Base-by-base conservation (phyloP, 1,140 invertebrate species). In the Drosophila orosa region DNA sequence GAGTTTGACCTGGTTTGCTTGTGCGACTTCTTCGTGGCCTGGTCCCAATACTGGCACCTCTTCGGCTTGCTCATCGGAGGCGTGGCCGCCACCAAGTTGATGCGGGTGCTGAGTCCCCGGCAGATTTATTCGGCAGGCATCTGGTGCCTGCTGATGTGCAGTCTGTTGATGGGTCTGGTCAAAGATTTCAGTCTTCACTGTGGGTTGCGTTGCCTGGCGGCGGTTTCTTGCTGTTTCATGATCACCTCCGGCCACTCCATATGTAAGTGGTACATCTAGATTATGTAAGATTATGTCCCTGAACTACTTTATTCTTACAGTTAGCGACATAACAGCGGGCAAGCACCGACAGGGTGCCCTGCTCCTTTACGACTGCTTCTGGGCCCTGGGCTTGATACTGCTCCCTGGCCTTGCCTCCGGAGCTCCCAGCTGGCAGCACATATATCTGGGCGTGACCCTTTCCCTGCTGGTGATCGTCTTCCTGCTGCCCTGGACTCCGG, bases 21-120 rank as follows among this genome's bases (percentile, higher is more conserved):
- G 54, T 71, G 82, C 29, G 90, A 91, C 55, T 92, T 92, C n/a
- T 91, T 92, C 13, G 87, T 92, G 39, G 91, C 92, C 29, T 92
- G 92, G 75, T 92, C 92, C 1, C 92, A 92, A 72, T 92, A 90
- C 59, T 92, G 92, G 89, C 92, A 92, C 81, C 78, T 92, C 12
- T 92, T 92, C 29, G 92, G 92, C 17, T 85, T 92, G 29, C 74
- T 92, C 24, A 57, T 92, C 5, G 92, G 92, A 13, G 92, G 92
- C 33, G 78, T 92, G 5, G 74, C 89, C 31, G 91, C 90, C 42
- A 92, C 90, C 5, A 90, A 92, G 37, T 47, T 92, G 27, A 91
- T 92, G 90, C 73, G 84, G 13, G 72, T 92, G 0, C 65, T 87
- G 6, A 92, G 92, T 78, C 92, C 92, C 0, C 78, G 91, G 0